Base-by-base conservation (phyloP, 2,797 vertebrate genomes). In the Lepilemur ruficaudatus region DNA sequence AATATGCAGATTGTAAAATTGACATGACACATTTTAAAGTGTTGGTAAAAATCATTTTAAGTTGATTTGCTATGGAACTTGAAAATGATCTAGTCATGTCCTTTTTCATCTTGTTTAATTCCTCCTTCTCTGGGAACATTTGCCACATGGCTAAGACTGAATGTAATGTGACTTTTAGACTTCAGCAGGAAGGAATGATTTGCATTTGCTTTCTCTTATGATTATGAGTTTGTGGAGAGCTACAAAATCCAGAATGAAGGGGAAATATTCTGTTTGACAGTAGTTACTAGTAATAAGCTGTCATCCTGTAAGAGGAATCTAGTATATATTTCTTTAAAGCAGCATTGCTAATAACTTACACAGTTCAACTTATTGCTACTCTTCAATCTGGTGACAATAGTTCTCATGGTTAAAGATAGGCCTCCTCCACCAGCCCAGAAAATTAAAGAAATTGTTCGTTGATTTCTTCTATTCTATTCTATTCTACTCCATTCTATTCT, bases 271-370 rank as follows among this genome's bases (percentile, higher is more conserved):
- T 48, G 7, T 89, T 79, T 93, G 92, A 93, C 43, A 73, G 41
- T 35, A 90, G 67, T 81, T 86, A 50, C 69, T 87, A 43, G 52
- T 65, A 91, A 92, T 73, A 91, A 94, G 65, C 81, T 92, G 79
- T 96, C 94, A 95, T 89, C 22, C 55, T 96, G 92, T 87, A 81
- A 94, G 96, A 94, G 32, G 35, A 96, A 96, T 63, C 30, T 65
- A 96, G 61, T 95, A 96, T 93, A 96, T 92, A 94, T 90, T 97
- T 95, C 75, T 96, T 86, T 82, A 83, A 96, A 96, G 50, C 22
- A 96, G 61, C 23, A 93, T 87, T 38, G 69, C 61, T 95, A 95
- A 88, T 84, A 95, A 91, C 57, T 75, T 89, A 32, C 43, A 90
- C 9, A 52, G 38, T n/a, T 94, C 25, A 4, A 83, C 17, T 67